Conservation (phyloP, 2,797 vertebrate species). For the Gobio occitaniae region DNA sequence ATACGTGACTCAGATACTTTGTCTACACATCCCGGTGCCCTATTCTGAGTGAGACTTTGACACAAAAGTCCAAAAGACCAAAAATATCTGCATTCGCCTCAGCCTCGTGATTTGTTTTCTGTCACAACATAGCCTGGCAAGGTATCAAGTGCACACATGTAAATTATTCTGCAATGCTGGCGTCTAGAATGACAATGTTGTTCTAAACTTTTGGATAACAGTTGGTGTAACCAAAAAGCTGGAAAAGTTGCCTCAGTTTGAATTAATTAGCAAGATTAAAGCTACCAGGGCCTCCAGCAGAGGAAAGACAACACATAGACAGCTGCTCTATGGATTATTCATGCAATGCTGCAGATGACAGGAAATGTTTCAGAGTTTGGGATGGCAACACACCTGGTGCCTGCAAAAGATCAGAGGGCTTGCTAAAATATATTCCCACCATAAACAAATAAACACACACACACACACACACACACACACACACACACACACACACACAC, state of each 20-base stretch:
- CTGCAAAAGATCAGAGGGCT: slow-evolving; percentile 37
- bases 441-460: slow-evolving; percentile 7
- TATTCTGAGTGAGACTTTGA: background rate
- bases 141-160: slow-evolving; percentile 22
- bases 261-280: slow-evolving; percentile 48
- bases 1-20: slow-evolving; percentile 30
- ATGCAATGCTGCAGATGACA: slow-evolving; percentile 51
- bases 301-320: slow-evolving; percentile 50
- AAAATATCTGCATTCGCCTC: slow-evolving; percentile 13
- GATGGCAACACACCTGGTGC: slow-evolving; percentile 53
- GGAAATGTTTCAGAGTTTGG: slow-evolving; percentile 49
- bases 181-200: slow-evolving; percentile 22
- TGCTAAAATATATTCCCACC: slow-evolving; percentile 9
- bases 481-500: background rate
- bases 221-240: slow-evolving; percentile 46
- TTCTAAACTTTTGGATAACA: slow-evolving; percentile 43
- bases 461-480: background rate
- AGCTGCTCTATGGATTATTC: slow-evolving; percentile 63
- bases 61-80: slow-evolving; percentile 13
- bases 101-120: background rate
- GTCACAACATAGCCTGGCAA: background rate
- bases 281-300: slow-evolving; percentile 47
- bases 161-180: slow-evolving; percentile 30
- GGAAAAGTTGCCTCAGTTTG: slow-evolving; percentile 47
- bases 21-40: background rate